A percentile compares a stretch with the other conserved stretches of the same genome.
These are phyloP conservation scores for Heliconius hermathena DNA, from an alignment of 1,140 invertebrate genomes.

Conservation along the genomic window DNA sequence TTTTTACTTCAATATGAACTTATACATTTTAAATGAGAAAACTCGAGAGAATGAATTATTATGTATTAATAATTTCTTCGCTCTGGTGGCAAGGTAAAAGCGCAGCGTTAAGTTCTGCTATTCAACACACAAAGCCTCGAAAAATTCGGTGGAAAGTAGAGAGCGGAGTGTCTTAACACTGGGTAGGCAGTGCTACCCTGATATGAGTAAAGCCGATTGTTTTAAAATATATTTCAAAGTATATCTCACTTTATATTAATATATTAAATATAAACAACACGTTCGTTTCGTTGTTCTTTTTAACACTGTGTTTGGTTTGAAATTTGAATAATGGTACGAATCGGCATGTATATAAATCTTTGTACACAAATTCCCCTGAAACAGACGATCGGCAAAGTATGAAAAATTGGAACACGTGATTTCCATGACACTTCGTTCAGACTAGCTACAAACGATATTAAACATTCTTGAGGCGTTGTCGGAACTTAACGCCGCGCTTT, in stretches of 20 bases:
- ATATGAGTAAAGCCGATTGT: background rate
- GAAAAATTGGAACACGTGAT: conserved; percentile 2
- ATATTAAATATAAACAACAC: too few species aligned
- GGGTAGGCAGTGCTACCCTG: background rate
- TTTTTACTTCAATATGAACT: too few species aligned
- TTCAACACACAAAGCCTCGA: background rate
- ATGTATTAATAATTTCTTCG: background rate
- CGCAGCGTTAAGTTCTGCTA: background rate
- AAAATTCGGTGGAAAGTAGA: background rate
- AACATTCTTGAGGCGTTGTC: background rate
- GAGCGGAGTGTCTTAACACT: background rate
- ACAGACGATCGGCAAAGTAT: background rate
- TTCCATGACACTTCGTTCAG: background rate
- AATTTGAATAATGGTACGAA: background rate
- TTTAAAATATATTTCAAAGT: too few species aligned
- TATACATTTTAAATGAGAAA: too few species aligned
- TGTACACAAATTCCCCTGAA: background rate
- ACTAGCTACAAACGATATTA: background rate
- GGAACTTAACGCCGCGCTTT: too few species aligned
- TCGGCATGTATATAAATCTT: background rate
- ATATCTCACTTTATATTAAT: too few species aligned
- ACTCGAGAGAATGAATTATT: too few species aligned
- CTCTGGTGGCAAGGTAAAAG: background rate
- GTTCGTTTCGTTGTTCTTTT: too few species aligned
- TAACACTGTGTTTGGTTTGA: background rate